Evolutionary conservation across 2,113 vertebrate species (phyloP).

Genomic region (Cryptotis parvus): DNA sequence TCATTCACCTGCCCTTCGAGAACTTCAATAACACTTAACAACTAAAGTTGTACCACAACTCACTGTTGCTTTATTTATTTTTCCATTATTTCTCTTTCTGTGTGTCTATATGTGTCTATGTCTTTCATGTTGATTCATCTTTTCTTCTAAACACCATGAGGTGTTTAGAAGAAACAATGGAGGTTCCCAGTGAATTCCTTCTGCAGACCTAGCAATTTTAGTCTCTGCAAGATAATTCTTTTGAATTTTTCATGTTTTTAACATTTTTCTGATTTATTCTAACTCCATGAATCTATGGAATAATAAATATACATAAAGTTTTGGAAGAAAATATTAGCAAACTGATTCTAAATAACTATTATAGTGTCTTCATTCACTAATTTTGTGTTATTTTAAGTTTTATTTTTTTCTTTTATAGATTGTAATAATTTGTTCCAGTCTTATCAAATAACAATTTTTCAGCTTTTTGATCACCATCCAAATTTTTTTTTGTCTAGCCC

Average conservation of each 20-base stretch:
- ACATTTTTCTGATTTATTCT: slow-evolving; percentile 36
- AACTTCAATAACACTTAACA: not conserved
- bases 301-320: not conserved
- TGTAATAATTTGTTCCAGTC: slow-evolving; percentile 22
- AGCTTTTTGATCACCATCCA: not conserved
- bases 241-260: not conserved
- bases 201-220: not conserved
- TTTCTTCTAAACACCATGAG: slow-evolving; percentile 55
- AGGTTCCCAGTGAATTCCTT: not conserved
- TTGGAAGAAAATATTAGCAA: not conserved
- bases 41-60: not conserved
- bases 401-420: not conserved
- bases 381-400: slow-evolving; percentile 47
- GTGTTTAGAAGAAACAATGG: too few species aligned
- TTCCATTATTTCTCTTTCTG: slow-evolving; percentile 24
- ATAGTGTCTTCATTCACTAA: not conserved
- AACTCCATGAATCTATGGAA: not conserved
- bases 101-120: not conserved
- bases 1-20: not conserved
- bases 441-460: slow-evolving; percentile 44
- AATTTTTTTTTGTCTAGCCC: not conserved
- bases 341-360: not conserved
- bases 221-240: slow-evolving; percentile 19
- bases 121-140: not conserved
- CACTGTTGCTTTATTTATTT: not conserved